Conservation (phyloP, 1,140 invertebrate species). For the Probaryconus sp. region DNA sequence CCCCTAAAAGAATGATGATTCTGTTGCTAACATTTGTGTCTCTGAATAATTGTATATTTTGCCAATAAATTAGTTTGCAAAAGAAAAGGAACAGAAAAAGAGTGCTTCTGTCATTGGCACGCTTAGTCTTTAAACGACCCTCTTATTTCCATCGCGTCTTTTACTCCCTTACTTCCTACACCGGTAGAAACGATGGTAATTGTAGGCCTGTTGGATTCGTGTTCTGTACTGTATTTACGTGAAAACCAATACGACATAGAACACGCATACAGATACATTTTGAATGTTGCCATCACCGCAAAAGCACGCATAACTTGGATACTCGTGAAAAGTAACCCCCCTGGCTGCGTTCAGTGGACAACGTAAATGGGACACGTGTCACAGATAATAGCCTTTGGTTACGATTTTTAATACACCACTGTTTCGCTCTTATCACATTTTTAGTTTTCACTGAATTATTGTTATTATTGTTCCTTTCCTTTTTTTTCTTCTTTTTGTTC, state of each 20-base stretch:
- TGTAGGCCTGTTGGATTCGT: conserved; percentile 40
- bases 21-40: too few species aligned
- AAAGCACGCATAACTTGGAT: conserved; percentile 44
- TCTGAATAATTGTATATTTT: too few species aligned
- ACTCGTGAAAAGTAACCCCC: conserved; percentile 26
- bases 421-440: conserved; percentile 16
- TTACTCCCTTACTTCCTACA: conserved; percentile 57
- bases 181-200: conserved; percentile 43
- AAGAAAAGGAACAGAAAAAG: conserved; percentile 62
- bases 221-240: conserved; percentile 7
- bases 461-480: too few species aligned
- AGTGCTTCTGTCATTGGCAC: conserved; percentile 52
- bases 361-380: conserved; percentile 38
- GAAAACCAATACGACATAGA: conserved; percentile 43
- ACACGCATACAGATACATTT: conserved; percentile 13
- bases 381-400: conserved; percentile 42
- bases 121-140: conserved; percentile 60
- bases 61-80: conserved; percentile 29
- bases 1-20: too few species aligned
- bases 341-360: conserved; percentile 8
- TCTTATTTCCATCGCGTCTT: conserved; percentile 56
- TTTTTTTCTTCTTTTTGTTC: too few species aligned
- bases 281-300: conserved; percentile 44
- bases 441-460: too few species aligned
- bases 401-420: conserved; percentile 48